Evolutionary conservation across 2,797 vertebrate species (phyloP), one percentile per base, ranked within the genome.

Genomic region (Amazona finschi): DNA sequence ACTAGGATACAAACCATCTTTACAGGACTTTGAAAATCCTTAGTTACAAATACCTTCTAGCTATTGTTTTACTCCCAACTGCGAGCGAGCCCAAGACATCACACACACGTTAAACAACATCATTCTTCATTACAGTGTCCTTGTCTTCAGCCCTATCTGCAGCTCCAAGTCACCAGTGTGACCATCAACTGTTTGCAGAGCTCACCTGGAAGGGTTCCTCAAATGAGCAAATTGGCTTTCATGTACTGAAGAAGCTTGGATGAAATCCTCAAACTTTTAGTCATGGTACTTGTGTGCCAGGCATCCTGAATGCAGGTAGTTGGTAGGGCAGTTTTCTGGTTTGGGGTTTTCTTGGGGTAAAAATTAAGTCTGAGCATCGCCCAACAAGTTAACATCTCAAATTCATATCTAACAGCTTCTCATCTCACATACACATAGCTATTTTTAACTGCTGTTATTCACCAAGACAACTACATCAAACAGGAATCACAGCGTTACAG

Each of bases 221-320:
- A 12, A 70, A 60, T 1, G 1, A 36, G 0, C 6, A 1, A 0
- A 6, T 2, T 13, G 8, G 19, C 9, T 64, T 46, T 9, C 49
- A 46, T 17, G 4, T 1, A 1, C 3, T 3, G 24, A 38, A 52
- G 8, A 4, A 49, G 1, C 10, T 6, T 5, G 13, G 15, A 74
- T 46, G 15, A 70, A 85, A 60, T 0, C 3, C 15, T 2, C 11
- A 15, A 28, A 66, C 8, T 43, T 75, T 43, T 2, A 41, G 6
- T 20, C 22, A 33, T 6, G 8, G 4, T 15, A 6, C 25, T 71
- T 88, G 36, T 20, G 8, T 4, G 22, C 11, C 10, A 8, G 11
- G 9, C 11, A 12, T 5, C 3, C 10, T 11, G 33, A 21, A 57
- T 5, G 21, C 33, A 28, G 31, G 5, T 9, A 15, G 17, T 5